A percentile compares a stretch with the other conserved stretches of the same genome.
Evolutionary conservation across 1,140 invertebrate genomes (phyloP).

Genomic region (Meloidogyne hapla): DNA sequence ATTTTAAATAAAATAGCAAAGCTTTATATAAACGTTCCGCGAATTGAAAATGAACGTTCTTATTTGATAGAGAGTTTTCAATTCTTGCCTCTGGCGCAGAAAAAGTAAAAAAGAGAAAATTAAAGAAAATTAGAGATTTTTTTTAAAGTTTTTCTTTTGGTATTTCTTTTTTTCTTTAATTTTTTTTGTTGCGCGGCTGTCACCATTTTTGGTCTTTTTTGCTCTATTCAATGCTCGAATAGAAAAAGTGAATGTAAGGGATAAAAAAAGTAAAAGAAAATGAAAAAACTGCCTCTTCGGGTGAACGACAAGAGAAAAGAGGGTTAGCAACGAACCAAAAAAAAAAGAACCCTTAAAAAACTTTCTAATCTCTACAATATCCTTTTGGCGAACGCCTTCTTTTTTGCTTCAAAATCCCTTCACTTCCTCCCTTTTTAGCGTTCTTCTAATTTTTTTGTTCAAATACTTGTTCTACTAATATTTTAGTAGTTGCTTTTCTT

Average conservation of each 20-base stretch:
- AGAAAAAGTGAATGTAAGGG: neutral
- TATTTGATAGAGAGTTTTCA: neutral
- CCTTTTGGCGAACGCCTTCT: neutral
- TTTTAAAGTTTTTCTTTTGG: neutral
- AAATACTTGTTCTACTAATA: conserved; percentile 5
- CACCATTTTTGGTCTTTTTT: neutral
- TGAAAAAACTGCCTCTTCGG: neutral
- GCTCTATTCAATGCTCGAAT: neutral
- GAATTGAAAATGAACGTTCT: neutral
- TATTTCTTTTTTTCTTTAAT: neutral
- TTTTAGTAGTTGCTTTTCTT: neutral
- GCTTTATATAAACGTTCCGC: neutral
- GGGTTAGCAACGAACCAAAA: neutral
- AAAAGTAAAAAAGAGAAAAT: neutral
- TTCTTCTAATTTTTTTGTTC: neutral
- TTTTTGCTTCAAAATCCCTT: too few species aligned
- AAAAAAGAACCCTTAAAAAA: neutral
- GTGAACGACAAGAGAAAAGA: neutral
- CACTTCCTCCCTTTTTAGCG: neutral
- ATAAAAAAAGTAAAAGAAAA: neutral
- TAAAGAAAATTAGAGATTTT: too few species aligned
- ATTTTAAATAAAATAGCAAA: neutral
- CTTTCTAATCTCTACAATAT: neutral
- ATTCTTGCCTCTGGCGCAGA: conserved; percentile 1
- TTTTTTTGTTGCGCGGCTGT: neutral